These are phyloP conservation scores for Hoplostethus mediterraneus DNA, from an alignment of 2,797 vertebrate species.

Conservation along the genomic window DNA sequence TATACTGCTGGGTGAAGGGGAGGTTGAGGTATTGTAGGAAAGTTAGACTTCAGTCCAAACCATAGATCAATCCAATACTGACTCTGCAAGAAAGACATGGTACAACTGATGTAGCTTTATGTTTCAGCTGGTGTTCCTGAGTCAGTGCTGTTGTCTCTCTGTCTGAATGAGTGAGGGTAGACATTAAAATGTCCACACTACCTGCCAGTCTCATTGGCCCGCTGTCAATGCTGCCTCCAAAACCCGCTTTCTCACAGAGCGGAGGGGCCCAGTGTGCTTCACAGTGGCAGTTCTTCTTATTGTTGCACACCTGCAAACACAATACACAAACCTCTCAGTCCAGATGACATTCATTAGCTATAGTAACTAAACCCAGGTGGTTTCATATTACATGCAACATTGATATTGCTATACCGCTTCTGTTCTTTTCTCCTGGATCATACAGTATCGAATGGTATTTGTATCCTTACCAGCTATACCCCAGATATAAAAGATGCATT, in stretches of 20 bases:
- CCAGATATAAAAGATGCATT: too few relatives aligned
- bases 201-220: conserved; percentile 91
- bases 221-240: conserved; percentile 93
- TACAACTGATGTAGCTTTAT: conserved; percentile 27
- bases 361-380: neutral
- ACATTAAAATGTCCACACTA: conserved; percentile 56
- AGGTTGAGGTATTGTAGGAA: conserved; percentile 30
- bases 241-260: conserved; percentile 88
- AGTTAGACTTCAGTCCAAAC: conserved; percentile 34
- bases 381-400: neutral
- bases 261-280: conserved; percentile 94
- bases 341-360: neutral
- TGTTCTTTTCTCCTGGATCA: neutral
- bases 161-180: conserved; percentile 38
- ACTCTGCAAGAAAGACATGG: conserved; percentile 26
- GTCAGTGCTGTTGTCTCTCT: conserved; percentile 18
- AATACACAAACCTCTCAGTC: neutral
- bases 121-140: conserved; percentile 22
- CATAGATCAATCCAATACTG: conserved; percentile 30
- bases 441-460: neutral
- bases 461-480: neutral
- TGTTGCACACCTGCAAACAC: conserved; percentile 92
- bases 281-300: conserved; percentile 95
- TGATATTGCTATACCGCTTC: neutral
- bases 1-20: conserved; percentile 15